A percentile compares a stretch with the other conserved stretches of the same genome.
phyloP scores from a whole-genome alignment of 2,113 vertebrate species.

The Anguilla japonica region DNA sequence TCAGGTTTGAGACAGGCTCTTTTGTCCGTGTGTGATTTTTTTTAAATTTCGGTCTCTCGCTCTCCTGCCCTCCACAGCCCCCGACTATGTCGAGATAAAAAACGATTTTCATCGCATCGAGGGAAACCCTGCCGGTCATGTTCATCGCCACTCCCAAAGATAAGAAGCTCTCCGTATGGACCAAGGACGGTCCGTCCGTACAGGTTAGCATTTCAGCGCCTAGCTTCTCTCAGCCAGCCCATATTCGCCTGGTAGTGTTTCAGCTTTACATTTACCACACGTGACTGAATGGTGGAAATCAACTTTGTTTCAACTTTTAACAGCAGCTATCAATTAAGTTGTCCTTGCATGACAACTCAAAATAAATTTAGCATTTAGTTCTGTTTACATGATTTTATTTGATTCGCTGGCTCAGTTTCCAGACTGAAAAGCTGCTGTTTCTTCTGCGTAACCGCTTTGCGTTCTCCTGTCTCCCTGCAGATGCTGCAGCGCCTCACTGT shows the following conservation, averaged over 20 bases:
- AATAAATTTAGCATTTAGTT: background rate
- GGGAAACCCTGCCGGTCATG: constrained; percentile 81
- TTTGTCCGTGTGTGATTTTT: background rate
- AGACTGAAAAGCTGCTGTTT: background rate
- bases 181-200: constrained; percentile 76
- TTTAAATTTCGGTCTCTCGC: background rate
- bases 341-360: background rate
- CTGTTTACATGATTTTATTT: background rate
- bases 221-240: background rate
- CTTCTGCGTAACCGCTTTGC: background rate
- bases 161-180: constrained; percentile 84
- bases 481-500: constrained; percentile 82
- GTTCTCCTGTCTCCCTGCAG: constrained; percentile 57
- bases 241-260: background rate
- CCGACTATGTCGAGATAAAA: constrained; percentile 84
- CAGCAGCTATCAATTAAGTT: background rate
- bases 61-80: constrained; percentile 64
- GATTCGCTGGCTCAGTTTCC: background rate
- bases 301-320: too few relatives aligned
- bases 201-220: constrained; percentile 71
- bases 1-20: background rate
- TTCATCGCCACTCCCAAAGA: constrained; percentile 91
- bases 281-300: too few relatives aligned
- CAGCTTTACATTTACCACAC: background rate
- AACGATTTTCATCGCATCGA: constrained; percentile 82